These are phyloP conservation scores for Bellardia pandia DNA, from an alignment of 2,888 invertebrate species.

Conservation along the genomic window DNA sequence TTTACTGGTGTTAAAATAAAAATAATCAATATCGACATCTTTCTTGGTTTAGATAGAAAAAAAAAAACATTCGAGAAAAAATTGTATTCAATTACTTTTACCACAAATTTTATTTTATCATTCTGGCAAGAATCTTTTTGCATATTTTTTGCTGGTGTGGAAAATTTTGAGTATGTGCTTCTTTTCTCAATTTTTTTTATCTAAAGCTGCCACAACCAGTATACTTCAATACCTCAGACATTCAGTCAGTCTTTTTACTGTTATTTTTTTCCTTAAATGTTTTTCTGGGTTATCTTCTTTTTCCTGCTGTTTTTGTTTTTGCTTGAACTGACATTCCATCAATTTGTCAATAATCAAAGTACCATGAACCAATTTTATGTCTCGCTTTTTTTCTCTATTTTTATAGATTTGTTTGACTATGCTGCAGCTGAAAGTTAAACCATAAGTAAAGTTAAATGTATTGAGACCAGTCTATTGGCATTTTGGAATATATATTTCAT, in stretches of 20 bases:
- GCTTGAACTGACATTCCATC: conserved; percentile 65
- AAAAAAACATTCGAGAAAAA: conserved; percentile 4
- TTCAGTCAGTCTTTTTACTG: conserved; percentile 12
- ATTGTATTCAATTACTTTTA: conserved; percentile 50
- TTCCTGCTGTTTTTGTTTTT: conserved; percentile 1
- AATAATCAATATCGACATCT: conserved; percentile 40
- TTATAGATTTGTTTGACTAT: conserved; percentile 11
- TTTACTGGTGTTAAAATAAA: background rate
- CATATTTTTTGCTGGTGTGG: background rate
- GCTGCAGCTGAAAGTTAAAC: conserved; percentile 40
- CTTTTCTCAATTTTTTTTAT: background rate
- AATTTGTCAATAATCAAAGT: conserved; percentile 71
- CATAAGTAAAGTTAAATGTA: conserved; percentile 47
- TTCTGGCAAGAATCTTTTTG: conserved; percentile 4
- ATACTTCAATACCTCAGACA: conserved; percentile 13
- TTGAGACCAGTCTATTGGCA: conserved; percentile 24
- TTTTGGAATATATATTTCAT: background rate
- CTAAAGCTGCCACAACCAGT: conserved; percentile 53
- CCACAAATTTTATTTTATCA: conserved; percentile 47
- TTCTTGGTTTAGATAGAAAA: background rate
- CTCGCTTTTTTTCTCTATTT: conserved; percentile 15
- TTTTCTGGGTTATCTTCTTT: background rate
- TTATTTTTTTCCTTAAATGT: background rate
- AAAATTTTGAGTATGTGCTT: background rate
- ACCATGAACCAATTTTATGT: conserved; percentile 62